phyloP scores from a whole-genome alignment of 2,797 vertebrate species.

The Diceros bicornis region DNA sequence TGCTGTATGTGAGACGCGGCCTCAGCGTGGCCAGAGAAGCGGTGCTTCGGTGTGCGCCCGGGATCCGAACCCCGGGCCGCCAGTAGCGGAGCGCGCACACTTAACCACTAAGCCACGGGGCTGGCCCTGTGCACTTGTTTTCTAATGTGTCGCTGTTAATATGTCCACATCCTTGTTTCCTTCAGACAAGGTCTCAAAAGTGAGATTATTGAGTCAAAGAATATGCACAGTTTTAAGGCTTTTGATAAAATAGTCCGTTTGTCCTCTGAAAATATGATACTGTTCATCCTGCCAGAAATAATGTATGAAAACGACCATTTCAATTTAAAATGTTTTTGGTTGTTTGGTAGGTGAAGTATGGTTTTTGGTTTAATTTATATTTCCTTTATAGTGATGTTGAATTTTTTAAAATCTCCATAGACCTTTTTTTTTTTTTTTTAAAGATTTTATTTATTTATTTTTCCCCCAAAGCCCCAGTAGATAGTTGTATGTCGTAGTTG shows the following conservation, averaged over 20 bases:
- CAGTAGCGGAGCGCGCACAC: too few species aligned
- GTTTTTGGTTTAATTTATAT: not conserved
- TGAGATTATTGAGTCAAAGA: not conserved
- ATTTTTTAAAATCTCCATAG: not conserved
- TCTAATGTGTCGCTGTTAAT: not conserved
- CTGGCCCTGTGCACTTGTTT: not conserved
- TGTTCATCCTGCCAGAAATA: not conserved
- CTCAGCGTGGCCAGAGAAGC: too few species aligned
- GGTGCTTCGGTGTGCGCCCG: too few species aligned
- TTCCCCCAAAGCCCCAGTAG: too few species aligned
- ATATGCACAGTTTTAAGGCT: not conserved
- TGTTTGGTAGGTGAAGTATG: not conserved
- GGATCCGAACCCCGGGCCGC: too few species aligned
- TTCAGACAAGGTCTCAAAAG: slow-evolving; percentile 3
- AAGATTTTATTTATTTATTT: too few species aligned
- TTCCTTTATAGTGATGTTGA: not conserved
- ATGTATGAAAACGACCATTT: not conserved
- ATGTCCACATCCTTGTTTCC: not conserved
- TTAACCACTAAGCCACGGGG: too few species aligned
- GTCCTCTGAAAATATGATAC: not conserved
- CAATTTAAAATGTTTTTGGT: not conserved
- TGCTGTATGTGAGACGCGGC: too few species aligned
- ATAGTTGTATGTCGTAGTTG: too few species aligned
- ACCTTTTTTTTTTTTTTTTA: too few species aligned
- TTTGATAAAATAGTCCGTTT: not conserved